Conservation (phyloP, 1,140 invertebrate species). For the Ridgeia piscesae region DNA sequence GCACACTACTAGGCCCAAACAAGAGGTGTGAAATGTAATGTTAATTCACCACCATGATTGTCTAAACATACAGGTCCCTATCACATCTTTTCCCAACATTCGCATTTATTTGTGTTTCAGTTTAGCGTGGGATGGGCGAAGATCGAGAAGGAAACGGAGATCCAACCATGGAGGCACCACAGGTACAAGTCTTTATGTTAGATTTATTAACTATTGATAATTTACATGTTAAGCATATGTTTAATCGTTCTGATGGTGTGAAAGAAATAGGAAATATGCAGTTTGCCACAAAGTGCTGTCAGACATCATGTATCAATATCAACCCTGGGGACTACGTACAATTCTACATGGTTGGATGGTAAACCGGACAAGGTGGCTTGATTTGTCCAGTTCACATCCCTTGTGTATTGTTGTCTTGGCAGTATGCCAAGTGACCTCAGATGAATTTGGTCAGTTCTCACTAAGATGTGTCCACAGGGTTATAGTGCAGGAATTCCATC, state of each 20-base stretch:
- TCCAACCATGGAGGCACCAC: neutral
- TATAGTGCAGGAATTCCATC: neutral
- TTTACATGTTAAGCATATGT: neutral
- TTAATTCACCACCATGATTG: too few species aligned
- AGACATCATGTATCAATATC: too few species aligned
- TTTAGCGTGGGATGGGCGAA: constrained; percentile 3
- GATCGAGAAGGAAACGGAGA: neutral
- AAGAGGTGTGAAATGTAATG: neutral
- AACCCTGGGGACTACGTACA: too few species aligned
- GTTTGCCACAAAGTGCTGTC: too few species aligned
- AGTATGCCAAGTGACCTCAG: neutral
- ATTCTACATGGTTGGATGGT: neutral
- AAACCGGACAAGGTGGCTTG: neutral
- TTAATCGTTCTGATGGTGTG: neutral
- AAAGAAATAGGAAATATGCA: neutral
- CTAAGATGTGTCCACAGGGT: neutral
- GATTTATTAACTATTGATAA: neutral
- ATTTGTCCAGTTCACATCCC: neutral
- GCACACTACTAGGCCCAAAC: too few species aligned
- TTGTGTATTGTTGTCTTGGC: neutral
- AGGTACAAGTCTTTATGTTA: neutral
- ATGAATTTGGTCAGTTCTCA: neutral
- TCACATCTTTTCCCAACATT: neutral
- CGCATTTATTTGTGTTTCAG: neutral
- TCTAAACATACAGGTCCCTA: too few species aligned